A percentile compares a stretch with the other conserved stretches of the same genome.
These are phyloP conservation scores for Apodemia hepburni DNA, from an alignment of 2,888 invertebrate genomes.

Conservation along the genomic window DNA sequence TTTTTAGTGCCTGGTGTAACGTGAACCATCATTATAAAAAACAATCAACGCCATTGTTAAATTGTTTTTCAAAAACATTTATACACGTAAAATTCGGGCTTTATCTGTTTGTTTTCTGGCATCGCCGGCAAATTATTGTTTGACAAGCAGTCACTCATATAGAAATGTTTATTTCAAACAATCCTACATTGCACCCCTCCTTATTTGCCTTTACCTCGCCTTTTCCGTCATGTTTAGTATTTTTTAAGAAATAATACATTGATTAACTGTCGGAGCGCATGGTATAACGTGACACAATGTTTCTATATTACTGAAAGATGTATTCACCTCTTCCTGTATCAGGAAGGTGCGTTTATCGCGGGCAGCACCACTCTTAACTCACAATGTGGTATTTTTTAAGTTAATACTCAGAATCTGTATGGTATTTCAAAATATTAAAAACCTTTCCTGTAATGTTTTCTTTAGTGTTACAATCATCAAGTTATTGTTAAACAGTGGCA, in stretches of 20 bases:
- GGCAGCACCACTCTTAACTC: slow-evolving; percentile 76
- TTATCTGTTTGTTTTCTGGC: slow-evolving; percentile 81
- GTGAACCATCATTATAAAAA: not conserved
- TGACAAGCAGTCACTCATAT: slow-evolving; percentile 49
- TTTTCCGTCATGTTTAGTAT: slow-evolving; percentile 51
- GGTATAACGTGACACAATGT: slow-evolving; percentile 44
- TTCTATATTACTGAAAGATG: slow-evolving; percentile 42
- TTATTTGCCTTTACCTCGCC: slow-evolving; percentile 64
- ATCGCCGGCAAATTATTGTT: slow-evolving; percentile 65
- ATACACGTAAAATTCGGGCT: slow-evolving; percentile 58
- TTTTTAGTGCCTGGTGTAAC: slow-evolving; percentile 16
- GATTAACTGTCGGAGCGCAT: slow-evolving; percentile 70
- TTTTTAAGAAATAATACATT: slow-evolving; percentile 48
- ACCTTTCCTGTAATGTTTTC: not conserved
- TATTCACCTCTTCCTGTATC: slow-evolving; percentile 28
- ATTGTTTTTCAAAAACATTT: slow-evolving; percentile 24
- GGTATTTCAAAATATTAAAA: not conserved
- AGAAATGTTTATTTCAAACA: slow-evolving; percentile 43
- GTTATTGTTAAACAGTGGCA: slow-evolving; percentile 12
- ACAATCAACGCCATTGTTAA: slow-evolving; percentile 12
- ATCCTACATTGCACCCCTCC: slow-evolving; percentile 68
- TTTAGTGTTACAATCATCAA: not conserved
- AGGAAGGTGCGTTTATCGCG: slow-evolving; percentile 55
- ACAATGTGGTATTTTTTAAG: slow-evolving; percentile 54
- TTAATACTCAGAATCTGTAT: not conserved